These are phyloP conservation scores for Pedionomus torquatus DNA, from an alignment of 2,113 vertebrate species.

Conservation along the genomic window DNA sequence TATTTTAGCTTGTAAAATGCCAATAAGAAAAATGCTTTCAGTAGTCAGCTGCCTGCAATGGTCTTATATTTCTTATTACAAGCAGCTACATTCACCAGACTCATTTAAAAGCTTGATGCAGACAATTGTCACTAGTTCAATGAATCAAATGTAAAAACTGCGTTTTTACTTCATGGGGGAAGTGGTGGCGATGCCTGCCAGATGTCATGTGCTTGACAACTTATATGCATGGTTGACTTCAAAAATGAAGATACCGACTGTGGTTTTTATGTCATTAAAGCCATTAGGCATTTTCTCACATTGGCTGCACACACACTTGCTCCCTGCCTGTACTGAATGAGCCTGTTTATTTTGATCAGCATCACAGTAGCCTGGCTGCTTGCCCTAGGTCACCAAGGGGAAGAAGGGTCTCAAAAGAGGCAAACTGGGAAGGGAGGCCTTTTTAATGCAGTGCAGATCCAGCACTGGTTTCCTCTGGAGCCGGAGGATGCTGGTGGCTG, in stretches of 20 bases:
- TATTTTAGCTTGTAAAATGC: constrained; percentile 40
- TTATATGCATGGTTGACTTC: neutral
- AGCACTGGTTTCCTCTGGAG: constrained; percentile 3
- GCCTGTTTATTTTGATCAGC: constrained; percentile 50
- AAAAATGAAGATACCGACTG: constrained; percentile 12
- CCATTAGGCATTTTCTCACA: constrained; percentile 26
- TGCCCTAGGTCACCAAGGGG: neutral
- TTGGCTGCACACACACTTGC: neutral
- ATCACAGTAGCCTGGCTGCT: constrained; percentile 1
- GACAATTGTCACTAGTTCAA: neutral
- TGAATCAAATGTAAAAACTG: neutral
- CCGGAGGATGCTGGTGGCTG: neutral
- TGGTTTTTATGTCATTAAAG: constrained; percentile 38
- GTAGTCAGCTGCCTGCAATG: constrained; percentile 16
- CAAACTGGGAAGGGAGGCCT: neutral
- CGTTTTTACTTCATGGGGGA: neutral
- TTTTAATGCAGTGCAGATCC: neutral
- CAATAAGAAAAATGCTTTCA: constrained; percentile 32
- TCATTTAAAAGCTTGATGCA: neutral
- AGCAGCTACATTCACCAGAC: neutral
- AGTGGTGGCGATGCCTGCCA: neutral
- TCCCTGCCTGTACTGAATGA: neutral
- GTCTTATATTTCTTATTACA: neutral
- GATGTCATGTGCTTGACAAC: neutral
- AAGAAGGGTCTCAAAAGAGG: neutral